Conservation (phyloP, 2,113 vertebrate species). For the Crypturellus undulatus region DNA sequence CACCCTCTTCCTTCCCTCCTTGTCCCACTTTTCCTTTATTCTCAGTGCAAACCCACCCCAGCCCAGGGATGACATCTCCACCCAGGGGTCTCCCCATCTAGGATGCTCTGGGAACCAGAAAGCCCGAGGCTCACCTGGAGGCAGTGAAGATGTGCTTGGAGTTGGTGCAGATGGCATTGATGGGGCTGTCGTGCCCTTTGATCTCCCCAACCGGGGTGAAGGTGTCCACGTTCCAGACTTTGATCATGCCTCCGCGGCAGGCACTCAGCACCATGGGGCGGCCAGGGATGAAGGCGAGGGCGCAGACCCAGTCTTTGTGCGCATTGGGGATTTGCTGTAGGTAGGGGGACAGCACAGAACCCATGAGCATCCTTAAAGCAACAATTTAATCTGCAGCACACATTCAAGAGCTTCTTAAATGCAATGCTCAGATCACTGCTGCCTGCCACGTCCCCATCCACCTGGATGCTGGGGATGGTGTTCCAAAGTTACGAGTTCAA, state of each 20-base stretch:
- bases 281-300: constrained; percentile 91
- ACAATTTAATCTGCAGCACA: neutral
- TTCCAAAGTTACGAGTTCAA: neutral
- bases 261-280: constrained; percentile 93
- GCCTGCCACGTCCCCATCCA: neutral
- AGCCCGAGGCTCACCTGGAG: constrained; percentile 84
- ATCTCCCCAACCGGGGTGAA: constrained; percentile 94
- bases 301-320: constrained; percentile 98
- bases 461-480: accelerated
- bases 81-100: neutral
- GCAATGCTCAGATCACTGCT: neutral
- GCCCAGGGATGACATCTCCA: neutral
- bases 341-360: neutral
- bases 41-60: neutral
- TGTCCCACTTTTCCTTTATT: neutral
- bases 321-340: constrained; percentile 96
- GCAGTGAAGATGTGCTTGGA: constrained; percentile 94
- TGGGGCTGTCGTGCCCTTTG: constrained; percentile 94
- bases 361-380: neutral
- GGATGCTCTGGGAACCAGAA: neutral
- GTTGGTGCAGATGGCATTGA: constrained; percentile 97
- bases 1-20: neutral
- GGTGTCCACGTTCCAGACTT: constrained; percentile 97
- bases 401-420: neutral
- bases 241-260: constrained; percentile 92